Conservation (phyloP, 2,888 invertebrate genomes). For the Priocnemis perturbator region DNA sequence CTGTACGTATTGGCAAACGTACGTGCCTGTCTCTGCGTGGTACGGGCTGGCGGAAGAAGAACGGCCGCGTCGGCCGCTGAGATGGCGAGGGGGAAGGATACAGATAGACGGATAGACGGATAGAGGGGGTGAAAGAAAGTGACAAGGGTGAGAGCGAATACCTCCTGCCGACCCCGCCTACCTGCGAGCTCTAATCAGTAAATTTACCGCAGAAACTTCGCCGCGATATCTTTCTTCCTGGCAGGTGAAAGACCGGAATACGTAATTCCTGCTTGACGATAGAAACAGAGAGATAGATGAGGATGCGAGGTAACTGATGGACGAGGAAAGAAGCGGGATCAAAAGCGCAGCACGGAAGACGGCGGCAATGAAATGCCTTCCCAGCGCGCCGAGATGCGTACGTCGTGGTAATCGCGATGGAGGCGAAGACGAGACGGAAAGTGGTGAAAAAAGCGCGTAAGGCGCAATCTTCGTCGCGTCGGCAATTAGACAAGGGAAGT, state of each 20-base stretch:
- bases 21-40: not conserved
- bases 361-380: not conserved
- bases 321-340: slow-evolving; percentile 2
- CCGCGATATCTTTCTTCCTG: slow-evolving; percentile 39
- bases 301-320: not conserved
- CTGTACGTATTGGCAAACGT: not conserved
- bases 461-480: too few relatives aligned
- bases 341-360: not conserved
- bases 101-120: slow-evolving; percentile 16
- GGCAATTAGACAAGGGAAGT: too few relatives aligned
- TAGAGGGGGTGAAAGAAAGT: slow-evolving; percentile 4
- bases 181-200: slow-evolving; percentile 43
- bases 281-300: slow-evolving; percentile 22
- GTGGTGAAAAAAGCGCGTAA: too few relatives aligned
- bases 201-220: slow-evolving; percentile 40
- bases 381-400: not conserved
- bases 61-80: too few relatives aligned
- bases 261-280: slow-evolving; percentile 35
- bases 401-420: not conserved
- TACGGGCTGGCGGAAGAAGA: not conserved
- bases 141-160: slow-evolving; percentile 20
- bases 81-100: slow-evolving; percentile 10
- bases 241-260: slow-evolving; percentile 37
- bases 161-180: slow-evolving; percentile 12
- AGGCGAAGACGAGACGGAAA: too few relatives aligned